A percentile compares a stretch with the other conserved stretches of the same genome.
phyloP scores from a whole-genome alignment of 2,888 invertebrate genomes.

The Trichogramma evanescens region DNA sequence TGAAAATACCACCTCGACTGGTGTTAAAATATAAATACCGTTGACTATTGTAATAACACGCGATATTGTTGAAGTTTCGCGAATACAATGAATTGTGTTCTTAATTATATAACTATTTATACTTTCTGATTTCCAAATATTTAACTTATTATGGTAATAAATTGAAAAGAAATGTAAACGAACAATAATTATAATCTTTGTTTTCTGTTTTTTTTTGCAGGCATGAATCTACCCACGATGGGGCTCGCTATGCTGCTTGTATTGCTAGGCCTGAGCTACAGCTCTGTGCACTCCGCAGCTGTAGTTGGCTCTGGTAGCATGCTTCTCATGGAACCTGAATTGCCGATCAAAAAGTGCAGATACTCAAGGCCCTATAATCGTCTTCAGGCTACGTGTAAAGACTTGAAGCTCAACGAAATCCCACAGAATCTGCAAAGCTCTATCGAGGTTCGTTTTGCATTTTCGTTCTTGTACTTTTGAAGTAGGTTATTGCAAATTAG shows the following conservation, averaged over 20 bases:
- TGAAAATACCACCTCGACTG: no score
- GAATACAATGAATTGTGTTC: no score
- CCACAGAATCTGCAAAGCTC: conserved; percentile 50
- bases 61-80: no score
- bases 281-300: conserved; percentile 14
- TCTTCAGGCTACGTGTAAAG: conserved; percentile 54
- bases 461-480: background rate
- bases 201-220: conserved; percentile 17
- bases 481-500: conserved; percentile 6
- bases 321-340: conserved; percentile 30
- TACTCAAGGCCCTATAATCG: conserved; percentile 41
- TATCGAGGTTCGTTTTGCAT: conserved; percentile 49
- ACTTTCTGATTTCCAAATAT: background rate
- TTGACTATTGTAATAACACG: no score
- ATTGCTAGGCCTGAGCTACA: background rate
- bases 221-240: conserved; percentile 23
- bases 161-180: background rate
- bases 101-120: background rate
- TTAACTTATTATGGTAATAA: background rate
- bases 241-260: conserved; percentile 12
- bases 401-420: conserved; percentile 48
- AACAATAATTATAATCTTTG: no score
- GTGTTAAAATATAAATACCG: no score
- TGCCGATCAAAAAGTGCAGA: conserved; percentile 44
- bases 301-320: conserved; percentile 25